A percentile compares a stretch with the other conserved stretches of the same genome.
phyloP scores from a whole-genome alignment of 2,888 invertebrate genomes.

The Kuschelorhynchus macadamiae region DNA sequence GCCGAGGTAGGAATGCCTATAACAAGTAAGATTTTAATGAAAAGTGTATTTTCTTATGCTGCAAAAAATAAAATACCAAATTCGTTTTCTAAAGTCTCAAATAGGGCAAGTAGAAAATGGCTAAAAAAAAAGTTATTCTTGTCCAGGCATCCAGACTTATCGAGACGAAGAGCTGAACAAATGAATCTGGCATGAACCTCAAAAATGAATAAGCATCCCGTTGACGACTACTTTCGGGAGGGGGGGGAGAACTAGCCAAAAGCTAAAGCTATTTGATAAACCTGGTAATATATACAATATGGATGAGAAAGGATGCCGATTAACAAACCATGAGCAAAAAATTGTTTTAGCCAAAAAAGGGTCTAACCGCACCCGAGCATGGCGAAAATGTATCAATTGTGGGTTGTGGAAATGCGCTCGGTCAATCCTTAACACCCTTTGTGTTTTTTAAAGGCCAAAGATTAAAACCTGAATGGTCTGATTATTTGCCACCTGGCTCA shows the following conservation, averaged over 20 bases:
- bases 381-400: constrained; percentile 60
- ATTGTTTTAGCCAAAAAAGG: constrained; percentile 55
- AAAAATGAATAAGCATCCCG: background rate
- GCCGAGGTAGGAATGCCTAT: constrained; percentile 11
- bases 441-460: constrained; percentile 57
- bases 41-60: constrained; percentile 12
- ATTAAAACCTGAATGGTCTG: constrained; percentile 50
- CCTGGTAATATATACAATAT: no score
- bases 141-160: constrained; percentile 10
- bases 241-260: background rate
- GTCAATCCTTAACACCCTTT: constrained; percentile 57
- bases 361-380: constrained; percentile 57
- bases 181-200: constrained; percentile 1
- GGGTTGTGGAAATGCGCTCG: constrained; percentile 59
- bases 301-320: constrained; percentile 52
- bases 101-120: constrained; percentile 14
- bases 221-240: background rate
- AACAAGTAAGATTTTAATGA: constrained; percentile 5
- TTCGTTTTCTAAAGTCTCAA: constrained; percentile 3
- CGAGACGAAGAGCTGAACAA: constrained; percentile 11
- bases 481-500: constrained; percentile 54
- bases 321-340: constrained; percentile 53
- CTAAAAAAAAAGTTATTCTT: constrained; percentile 1
- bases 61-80: background rate
- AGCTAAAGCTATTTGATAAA: background rate